Evolutionary conservation across 37 sponge, comb jelly and placozoan species (phyloP).

Genomic region (Dysidea cf. avara): DNA sequence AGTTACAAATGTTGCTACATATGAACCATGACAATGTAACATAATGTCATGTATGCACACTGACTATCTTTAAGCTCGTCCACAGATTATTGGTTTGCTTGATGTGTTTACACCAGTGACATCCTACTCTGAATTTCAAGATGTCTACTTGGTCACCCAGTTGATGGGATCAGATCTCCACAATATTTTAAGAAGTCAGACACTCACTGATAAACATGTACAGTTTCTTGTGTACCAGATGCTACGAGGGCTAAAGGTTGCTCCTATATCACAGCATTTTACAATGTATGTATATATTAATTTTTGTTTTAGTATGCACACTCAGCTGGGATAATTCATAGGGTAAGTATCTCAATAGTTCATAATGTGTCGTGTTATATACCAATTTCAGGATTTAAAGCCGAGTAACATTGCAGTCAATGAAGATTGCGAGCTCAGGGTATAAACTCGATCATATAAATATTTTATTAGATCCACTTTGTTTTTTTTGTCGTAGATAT

Average conservation of each 20-base stretch:
- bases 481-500: too few relatives aligned
- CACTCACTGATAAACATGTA: conserved; percentile 92
- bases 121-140: conserved; percentile 63
- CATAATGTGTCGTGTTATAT: not conserved
- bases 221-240: conserved; percentile 97
- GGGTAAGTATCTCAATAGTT: conserved; percentile 38
- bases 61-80: conserved; percentile 1
- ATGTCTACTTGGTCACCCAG: conserved; percentile 92
- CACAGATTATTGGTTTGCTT: conserved; percentile 82
- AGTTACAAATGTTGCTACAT: conserved; percentile 80
- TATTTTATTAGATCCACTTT: too few relatives aligned
- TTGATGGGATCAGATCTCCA: conserved; percentile 97
- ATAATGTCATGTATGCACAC: not conserved
- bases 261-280: too few relatives aligned
- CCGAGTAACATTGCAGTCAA: conserved; percentile 98
- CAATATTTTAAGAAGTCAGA: conserved; percentile 85
- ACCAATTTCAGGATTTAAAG: conserved; percentile 73
- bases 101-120: conserved; percentile 82
- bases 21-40: conserved; percentile 92
- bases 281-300: too few relatives aligned
- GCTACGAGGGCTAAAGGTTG: conserved; percentile 89
- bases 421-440: conserved; percentile 94
- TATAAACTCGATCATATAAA: too few relatives aligned
- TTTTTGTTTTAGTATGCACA: conserved; percentile 71
- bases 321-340: conserved; percentile 87